Conservation (phyloP, 2,888 invertebrate species). For the Caenorhabditis uteleia region DNA sequence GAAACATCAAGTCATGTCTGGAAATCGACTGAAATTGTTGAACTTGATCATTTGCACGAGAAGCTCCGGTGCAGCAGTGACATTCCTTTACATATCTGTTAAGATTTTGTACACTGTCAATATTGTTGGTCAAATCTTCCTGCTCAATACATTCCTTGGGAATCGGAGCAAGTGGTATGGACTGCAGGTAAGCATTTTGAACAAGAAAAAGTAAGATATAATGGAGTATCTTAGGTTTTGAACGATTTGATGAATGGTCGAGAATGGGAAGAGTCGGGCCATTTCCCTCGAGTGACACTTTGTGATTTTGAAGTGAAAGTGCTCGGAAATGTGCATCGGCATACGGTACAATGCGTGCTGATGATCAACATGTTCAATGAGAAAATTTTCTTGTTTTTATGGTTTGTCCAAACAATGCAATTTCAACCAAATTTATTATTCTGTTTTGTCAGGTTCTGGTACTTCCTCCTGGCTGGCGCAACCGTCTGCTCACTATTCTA, state of each 20-base stretch:
- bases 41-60: conserved; percentile 69
- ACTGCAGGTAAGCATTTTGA: conserved; percentile 56
- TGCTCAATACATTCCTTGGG: conserved; percentile 69
- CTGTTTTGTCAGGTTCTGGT: conserved; percentile 56
- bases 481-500: conserved; percentile 69
- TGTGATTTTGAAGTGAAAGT: conserved; percentile 70
- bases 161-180: conserved; percentile 69
- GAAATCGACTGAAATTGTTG: conserved; percentile 64
- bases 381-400: conserved; percentile 69
- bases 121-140: conserved; percentile 68
- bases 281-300: conserved; percentile 68
- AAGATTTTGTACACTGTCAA: conserved; percentile 69
- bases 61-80: conserved; percentile 69
- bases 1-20: conserved; percentile 69
- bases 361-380: conserved; percentile 70
- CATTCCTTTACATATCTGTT: conserved; percentile 62
- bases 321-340: conserved; percentile 69
- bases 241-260: conserved; percentile 69
- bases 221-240: conserved; percentile 50
- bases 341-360: conserved; percentile 69
- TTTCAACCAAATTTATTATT: neutral
- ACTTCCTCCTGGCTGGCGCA: conserved; percentile 67
- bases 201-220: no score
- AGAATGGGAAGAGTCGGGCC: conserved; percentile 69
- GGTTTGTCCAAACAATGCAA: conserved; percentile 44